Evolutionary conservation across 1,140 invertebrate genomes (phyloP), one percentile per base, ranked within the genome.

Genomic region (Zaprionus gabonicus): DNA sequence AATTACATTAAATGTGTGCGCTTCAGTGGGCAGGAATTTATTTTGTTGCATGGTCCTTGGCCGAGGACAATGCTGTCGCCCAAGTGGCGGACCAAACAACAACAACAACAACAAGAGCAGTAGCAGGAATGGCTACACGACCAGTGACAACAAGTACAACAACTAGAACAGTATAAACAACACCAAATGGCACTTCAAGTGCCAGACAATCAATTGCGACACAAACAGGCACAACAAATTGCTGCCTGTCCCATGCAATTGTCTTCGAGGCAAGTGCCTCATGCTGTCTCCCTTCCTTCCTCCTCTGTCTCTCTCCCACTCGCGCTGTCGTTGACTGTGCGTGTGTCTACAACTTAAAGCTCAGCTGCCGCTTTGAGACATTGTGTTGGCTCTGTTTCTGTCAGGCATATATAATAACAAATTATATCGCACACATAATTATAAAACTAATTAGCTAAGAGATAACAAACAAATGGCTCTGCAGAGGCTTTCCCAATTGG

Each of bases 1-100:
- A 88, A 87, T 87, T 87, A 87, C 84, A 87, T 88, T 87, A 84
- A 88, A 81, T 87, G 81, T 81, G 71, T 88, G 71, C 84, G 84
- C 84, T 88, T 81, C 81, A 87, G 84, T 88, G 84, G 84, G 81
- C 81, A 88, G 81, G 71, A 88, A 84, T 79, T 84, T 90, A 76
- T 88, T 83, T 82, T 62, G 71, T 63, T 88, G 81, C 77, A 83
- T 80, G 71, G 68, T 83, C 80, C 78, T 78, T 83, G 83, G 77
- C 63, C 66, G 28, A 58, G 71, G 51, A 73, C 71, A 77, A 77
- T 73, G 72, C 57, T 75, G 83, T 78, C 81, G 82, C 78, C 83
- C 84, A 78, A 81, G 80, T 88, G 84, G 71, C 84, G 85, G 66
- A 71, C 82, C 23, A 58, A 60, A 56, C 60, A 67, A 73, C 66